A percentile compares a stretch with the other conserved stretches of the same genome.
phyloP scores from a whole-genome alignment of 1,140 invertebrate species.

The Euschistus heros region DNA sequence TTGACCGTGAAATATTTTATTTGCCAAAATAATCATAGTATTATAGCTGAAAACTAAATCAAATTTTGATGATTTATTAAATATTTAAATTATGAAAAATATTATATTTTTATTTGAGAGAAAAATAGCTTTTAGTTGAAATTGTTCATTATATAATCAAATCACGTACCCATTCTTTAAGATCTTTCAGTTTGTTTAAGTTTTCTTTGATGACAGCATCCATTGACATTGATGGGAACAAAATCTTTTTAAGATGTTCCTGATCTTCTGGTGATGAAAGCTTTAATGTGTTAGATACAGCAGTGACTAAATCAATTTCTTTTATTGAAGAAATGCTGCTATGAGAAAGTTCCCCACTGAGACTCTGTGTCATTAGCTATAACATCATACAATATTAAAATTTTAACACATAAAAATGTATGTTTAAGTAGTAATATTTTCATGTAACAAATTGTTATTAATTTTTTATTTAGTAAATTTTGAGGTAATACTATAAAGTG shows the following conservation, averaged over 20 bases:
- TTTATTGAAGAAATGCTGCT: constrained; percentile 31
- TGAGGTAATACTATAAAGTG: neutral
- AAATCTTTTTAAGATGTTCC: constrained; percentile 53
- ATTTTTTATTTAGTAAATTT: neutral
- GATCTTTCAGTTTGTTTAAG: constrained; percentile 41
- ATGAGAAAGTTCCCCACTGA: constrained; percentile 54
- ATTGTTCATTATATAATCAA: neutral
- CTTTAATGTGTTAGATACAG: constrained; percentile 52
- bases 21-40: neutral
- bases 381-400: neutral
- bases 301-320: constrained; percentile 53
- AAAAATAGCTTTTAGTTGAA: neutral
- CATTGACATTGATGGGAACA: constrained; percentile 68
- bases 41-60: neutral
- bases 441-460: neutral
- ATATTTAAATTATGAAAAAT: neutral
- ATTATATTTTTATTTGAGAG: neutral
- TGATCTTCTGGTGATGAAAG: constrained; percentile 57
- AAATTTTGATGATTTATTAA: neutral
- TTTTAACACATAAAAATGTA: neutral
- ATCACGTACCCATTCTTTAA: constrained; percentile 40
- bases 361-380: constrained; percentile 40
- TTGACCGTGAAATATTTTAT: neutral
- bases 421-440: neutral
- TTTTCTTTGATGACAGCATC: constrained; percentile 58